A percentile compares a stretch with the other conserved stretches of the same genome.
These are phyloP conservation scores for Indicator maculatus DNA, from an alignment of 2,113 vertebrate genomes.

Conservation along the genomic window DNA sequence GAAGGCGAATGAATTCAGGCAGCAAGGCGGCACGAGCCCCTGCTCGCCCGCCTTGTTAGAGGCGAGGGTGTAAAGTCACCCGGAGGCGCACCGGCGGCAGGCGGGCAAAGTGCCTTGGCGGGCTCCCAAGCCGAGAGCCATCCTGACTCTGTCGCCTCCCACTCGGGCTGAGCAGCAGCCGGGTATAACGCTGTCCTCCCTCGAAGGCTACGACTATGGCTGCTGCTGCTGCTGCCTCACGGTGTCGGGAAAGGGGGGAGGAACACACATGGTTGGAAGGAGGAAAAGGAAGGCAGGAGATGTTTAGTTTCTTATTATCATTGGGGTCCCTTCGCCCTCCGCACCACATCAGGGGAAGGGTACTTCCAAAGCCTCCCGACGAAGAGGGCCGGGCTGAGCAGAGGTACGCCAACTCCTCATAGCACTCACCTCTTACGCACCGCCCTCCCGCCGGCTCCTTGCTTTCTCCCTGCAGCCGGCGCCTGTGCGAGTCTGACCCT, in stretches of 20 bases:
- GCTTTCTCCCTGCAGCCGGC: not conserved
- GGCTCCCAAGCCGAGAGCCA: not conserved
- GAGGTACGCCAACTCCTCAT: too few relatives aligned
- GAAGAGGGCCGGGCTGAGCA: not conserved
- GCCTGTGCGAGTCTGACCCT: not conserved
- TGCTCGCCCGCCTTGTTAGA: not conserved
- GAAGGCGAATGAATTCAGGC: not conserved
- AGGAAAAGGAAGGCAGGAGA: not conserved
- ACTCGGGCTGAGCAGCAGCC: not conserved
- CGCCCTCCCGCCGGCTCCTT: not conserved
- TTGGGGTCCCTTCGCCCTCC: not conserved
- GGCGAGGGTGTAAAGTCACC: not conserved
- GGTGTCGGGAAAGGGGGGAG: not conserved
- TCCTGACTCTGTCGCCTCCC: not conserved
- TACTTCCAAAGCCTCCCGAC: not conserved
- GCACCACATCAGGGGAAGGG: not conserved
- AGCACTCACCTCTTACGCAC: conserved; percentile 3
- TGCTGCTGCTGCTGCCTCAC: conserved; percentile 26
- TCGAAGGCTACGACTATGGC: not conserved
- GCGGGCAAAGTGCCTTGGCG: too few relatives aligned
- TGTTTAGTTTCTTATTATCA: too few relatives aligned
- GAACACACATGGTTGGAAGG: not conserved
- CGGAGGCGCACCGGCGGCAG: not conserved
- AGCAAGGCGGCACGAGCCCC: not conserved
- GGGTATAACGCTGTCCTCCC: not conserved